Evolutionary conservation across 92 coral and sea anemone species (phyloP), one percentile per base, ranked within the genome.

Genomic region (Bergia puertoricense): DNA sequence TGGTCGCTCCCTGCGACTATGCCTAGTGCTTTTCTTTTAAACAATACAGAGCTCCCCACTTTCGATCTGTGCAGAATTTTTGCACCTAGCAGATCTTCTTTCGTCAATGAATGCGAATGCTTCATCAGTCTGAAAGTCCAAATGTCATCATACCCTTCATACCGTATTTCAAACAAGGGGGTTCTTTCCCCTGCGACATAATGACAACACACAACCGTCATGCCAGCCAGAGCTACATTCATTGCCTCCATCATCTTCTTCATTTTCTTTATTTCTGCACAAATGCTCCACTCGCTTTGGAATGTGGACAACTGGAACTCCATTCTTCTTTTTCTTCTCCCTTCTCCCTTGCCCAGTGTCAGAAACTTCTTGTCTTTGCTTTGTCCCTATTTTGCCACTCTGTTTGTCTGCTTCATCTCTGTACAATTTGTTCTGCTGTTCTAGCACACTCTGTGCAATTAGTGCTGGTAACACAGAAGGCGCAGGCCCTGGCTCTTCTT

Each of bases 371-470:
- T 74, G 6, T 39, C 36, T 82, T 81, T 39, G 54, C 74, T 81
- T 81, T n/a, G 74, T 11, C 67, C 18, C n/a, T 44, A 1, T 81
- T 57, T 57, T 81, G 2, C 44, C 76, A 5, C 57, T 15, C 23
- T 81, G 68, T 81, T 81, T 44, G 66, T 44, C 72, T 66, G 89
- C 85, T 43, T 74, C 72, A 38, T 86, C 81, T 77, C 59, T 57
- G 73, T 86, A 86, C 23, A 74, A n/a, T 43, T 41, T 59, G 16
- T 65, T 75, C 18, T 86, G 89, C 46, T 86, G 89, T 62, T 86
- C 62, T 22, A 82, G 40, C 43, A 66, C 62, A 81, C 18, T 42
- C 2, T 81, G 22, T 44, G 16, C 74, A 40, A 86, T 86, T 56
- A 79, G 74, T 48, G 23, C 74, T 86, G 89, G 82, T 15, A 50